A percentile compares a stretch with the other conserved stretches of the same genome.
Evolutionary conservation across 1,140 invertebrate genomes (phyloP).

Genomic region (Metopolophium dirhodum): DNA sequence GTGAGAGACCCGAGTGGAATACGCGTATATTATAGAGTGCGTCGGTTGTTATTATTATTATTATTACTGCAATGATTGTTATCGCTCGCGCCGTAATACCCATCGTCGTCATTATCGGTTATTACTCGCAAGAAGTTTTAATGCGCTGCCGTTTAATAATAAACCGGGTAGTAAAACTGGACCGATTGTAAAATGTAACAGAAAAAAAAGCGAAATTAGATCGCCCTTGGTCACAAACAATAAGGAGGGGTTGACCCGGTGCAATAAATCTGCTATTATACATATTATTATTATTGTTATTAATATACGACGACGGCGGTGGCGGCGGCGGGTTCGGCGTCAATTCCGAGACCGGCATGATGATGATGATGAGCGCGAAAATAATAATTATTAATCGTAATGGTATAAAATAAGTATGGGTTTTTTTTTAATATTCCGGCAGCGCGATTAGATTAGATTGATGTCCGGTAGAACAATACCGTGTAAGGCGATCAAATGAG

Average conservation of each 20-base stretch:
- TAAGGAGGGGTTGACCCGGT: conserved; percentile 35
- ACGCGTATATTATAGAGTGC: neutral
- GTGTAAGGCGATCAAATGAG: neutral
- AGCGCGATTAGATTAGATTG: neutral
- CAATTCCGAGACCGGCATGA: conserved; percentile 22
- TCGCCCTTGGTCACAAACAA: conserved; percentile 32
- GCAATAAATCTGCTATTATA: conserved; percentile 28
- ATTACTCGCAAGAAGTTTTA: conserved; percentile 47
- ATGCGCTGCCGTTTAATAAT: conserved; percentile 52
- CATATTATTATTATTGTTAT: neutral
- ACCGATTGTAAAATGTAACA: conserved; percentile 37
- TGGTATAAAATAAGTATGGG: neutral
- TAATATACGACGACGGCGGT: neutral
- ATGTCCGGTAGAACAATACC: conserved; percentile 23
- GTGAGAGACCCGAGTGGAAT: neutral
- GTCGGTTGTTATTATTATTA: conserved; percentile 7
- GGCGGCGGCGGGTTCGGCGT: neutral
- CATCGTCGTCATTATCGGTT: conserved; percentile 45
- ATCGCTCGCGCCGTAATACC: neutral
- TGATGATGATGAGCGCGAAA: neutral
- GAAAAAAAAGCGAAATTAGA: conserved; percentile 41
- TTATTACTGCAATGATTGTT: conserved; percentile 10
- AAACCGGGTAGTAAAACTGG: conserved; percentile 54
- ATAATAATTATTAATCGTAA: conserved; percentile 31
- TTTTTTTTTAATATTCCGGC: conserved; percentile 7